These are phyloP conservation scores for Corythoichthys intestinalis DNA, from an alignment of 2,113 vertebrate genomes.

Conservation along the genomic window DNA sequence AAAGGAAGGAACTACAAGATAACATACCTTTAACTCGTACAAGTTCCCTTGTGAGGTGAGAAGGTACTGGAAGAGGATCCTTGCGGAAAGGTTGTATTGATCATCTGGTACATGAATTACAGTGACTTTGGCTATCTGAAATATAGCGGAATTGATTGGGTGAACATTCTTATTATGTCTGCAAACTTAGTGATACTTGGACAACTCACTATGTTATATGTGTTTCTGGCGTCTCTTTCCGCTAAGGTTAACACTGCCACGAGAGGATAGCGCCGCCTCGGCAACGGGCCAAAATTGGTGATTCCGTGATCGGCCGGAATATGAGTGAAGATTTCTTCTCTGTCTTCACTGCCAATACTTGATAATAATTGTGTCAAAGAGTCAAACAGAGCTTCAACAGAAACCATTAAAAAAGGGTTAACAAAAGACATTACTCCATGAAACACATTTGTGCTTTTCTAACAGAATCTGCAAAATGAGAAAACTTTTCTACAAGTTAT, in stretches of 20 bases:
- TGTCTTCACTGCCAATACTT: conserved; percentile 77
- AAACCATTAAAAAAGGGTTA: neutral
- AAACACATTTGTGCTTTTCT: neutral
- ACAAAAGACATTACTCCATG: neutral
- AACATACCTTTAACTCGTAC: conserved; percentile 87
- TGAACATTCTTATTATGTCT: neutral
- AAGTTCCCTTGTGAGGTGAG: conserved; percentile 86
- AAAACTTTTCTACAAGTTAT: too few species aligned
- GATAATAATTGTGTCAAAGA: conserved; percentile 66
- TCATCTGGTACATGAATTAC: conserved; percentile 90
- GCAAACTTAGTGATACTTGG: neutral
- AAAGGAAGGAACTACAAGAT: neutral
- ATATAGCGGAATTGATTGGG: neutral
- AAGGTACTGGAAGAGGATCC: conserved; percentile 88
- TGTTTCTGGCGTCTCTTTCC: conserved; percentile 73
- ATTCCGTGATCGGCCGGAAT: conserved; percentile 77
- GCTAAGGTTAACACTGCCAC: conserved; percentile 82
- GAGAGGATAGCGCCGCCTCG: conserved; percentile 84
- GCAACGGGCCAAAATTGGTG: conserved; percentile 82
- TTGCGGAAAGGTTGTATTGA: conserved; percentile 81
- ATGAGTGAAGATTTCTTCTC: conserved; percentile 70
- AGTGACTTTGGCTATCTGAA: conserved; percentile 83
- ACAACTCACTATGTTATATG: conserved; percentile 85
- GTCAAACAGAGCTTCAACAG: conserved; percentile 11
- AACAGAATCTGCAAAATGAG: neutral